Base-by-base conservation (phyloP, 2,888 invertebrate genomes). In the Mythimna impura region DNA sequence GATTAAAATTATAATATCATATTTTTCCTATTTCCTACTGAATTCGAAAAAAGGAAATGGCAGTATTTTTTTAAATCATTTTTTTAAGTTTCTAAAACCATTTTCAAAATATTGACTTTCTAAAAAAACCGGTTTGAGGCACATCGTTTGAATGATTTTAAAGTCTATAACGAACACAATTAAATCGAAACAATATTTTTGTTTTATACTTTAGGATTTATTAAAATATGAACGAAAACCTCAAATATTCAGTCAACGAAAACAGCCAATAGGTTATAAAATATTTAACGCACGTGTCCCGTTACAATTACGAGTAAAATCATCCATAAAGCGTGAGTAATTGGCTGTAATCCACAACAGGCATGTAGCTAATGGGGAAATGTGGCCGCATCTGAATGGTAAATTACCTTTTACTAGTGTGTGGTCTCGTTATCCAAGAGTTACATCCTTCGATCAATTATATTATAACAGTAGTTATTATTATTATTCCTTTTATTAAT, bases 331-430 rank as follows among this genome's bases (percentile, higher is more conserved):
- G 36, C 60, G 52, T 74, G 75, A 80, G 43, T 75, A 83, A 81
- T 83, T 75, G 83, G 80, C 67, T 47, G 83, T 81, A 68, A 80
- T 71, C 70, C 67, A 66, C 80, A 81, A 58, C 69, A 47, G 83
- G 70, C 55, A 68, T 62, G 66, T 60, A 55, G 52, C 66, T 71
- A 80, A 81, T 83, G 75, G 80, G 54, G n/a, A 66, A 68, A 63
- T 75, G 50, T 80, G 80, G 60, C n/a, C 54, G 43, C 22, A 62
- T 36, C 47, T 64, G 83, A 75, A 83, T 83, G 22, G 22, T 75
- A 68, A 80, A 80, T 71, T 50, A 52, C 50, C 25, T 43, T 47
- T 52, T n/a, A 70, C 43, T 61, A 40, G n/a, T 65, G 1, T 63
- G 60, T 36, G 25, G 57, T 54, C 22, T 64, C 52, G 25, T 60